These are phyloP conservation scores for Saguinus imperator DNA, from an alignment of 2,113 vertebrate species.

Conservation along the genomic window DNA sequence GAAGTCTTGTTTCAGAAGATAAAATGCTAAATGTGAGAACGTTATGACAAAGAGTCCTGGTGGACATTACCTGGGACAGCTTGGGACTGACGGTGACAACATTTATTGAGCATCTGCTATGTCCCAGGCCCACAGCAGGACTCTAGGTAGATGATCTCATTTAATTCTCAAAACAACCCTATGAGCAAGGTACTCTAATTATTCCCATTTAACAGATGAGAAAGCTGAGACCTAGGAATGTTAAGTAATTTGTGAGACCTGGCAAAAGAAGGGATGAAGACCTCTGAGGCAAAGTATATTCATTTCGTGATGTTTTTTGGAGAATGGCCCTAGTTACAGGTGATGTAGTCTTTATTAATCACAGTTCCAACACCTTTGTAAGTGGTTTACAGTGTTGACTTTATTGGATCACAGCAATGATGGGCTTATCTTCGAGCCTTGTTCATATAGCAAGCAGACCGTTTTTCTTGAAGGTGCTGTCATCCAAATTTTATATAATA, in stretches of 20 bases:
- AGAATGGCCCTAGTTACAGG: neutral
- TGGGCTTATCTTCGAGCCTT: neutral
- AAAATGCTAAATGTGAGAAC: neutral
- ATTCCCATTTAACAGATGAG: neutral
- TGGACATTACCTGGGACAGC: neutral
- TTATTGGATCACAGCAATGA: neutral
- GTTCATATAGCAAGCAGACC: neutral
- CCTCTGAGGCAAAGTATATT: neutral
- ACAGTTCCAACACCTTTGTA: neutral
- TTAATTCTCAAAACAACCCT: neutral
- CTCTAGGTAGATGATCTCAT: neutral
- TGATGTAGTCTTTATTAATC: neutral
- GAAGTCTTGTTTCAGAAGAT: neutral
- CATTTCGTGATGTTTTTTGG: neutral
- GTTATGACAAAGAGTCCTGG: neutral
- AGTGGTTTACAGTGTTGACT: neutral
- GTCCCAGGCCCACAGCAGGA: neutral
- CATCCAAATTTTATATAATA: neutral
- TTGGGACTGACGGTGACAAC: neutral
- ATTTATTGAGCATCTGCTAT: neutral
- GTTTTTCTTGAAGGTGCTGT: neutral
- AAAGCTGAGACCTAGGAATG: neutral
- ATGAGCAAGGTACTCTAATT: neutral
- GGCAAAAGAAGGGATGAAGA: neutral
- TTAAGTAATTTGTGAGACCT: neutral